A percentile compares a stretch with the other conserved stretches of the same genome.
These are phyloP conservation scores for Himalopsyche japonica DNA, from an alignment of 2,888 invertebrate species.

Conservation along the genomic window DNA sequence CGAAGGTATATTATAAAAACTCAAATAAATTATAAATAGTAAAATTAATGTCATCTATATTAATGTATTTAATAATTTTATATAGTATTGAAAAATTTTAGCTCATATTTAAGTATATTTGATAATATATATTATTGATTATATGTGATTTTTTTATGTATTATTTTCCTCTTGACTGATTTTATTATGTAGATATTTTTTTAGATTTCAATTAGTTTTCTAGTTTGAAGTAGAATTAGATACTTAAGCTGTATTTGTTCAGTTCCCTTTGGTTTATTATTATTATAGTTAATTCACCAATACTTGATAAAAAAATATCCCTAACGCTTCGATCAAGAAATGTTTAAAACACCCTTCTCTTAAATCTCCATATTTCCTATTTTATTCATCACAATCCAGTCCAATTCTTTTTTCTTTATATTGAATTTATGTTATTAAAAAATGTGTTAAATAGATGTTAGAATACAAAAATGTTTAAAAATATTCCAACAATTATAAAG, in stretches of 20 bases:
- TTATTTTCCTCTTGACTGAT: neutral
- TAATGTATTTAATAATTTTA: neutral
- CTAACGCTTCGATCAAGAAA: neutral
- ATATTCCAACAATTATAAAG: neutral
- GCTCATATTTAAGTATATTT: neutral
- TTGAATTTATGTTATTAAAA: neutral
- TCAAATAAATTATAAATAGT: too few species aligned
- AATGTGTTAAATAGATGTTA: neutral
- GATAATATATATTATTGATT: neutral
- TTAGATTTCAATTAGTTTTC: neutral
- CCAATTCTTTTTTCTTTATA: neutral
- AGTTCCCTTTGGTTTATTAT: neutral
- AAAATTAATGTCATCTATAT: too few species aligned
- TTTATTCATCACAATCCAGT: neutral
- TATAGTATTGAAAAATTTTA: neutral
- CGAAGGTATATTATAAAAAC: too few species aligned
- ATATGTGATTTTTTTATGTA: neutral
- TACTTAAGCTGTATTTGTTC: neutral
- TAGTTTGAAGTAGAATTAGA: constrained; percentile 4
- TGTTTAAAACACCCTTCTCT: neutral
- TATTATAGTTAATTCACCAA: neutral
- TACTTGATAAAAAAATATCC: neutral
- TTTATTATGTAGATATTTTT: neutral
- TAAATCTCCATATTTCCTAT: neutral
- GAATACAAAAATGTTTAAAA: neutral